These are phyloP conservation scores for Drosophila buzzatii DNA, from an alignment of 2,888 invertebrate genomes.

Conservation along the genomic window DNA sequence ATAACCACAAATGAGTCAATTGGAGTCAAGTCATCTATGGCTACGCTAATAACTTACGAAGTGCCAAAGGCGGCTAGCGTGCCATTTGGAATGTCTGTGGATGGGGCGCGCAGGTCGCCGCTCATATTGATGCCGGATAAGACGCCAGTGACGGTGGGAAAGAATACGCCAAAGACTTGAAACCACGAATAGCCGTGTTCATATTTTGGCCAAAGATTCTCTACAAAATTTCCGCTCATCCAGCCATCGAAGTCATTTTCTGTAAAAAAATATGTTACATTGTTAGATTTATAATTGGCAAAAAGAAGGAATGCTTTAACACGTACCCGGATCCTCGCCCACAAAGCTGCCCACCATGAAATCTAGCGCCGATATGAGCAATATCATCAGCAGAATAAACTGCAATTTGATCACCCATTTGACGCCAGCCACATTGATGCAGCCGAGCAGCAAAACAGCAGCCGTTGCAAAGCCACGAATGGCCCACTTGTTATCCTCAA, in stretches of 20 bases:
- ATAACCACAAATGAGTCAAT: not conserved
- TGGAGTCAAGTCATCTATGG: not conserved
- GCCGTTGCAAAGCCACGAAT: conserved; percentile 94
- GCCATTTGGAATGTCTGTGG: conserved; percentile 96
- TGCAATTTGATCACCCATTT: conserved; percentile 99
- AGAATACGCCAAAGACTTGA: conserved; percentile 98
- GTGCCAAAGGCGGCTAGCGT: conserved; percentile 96
- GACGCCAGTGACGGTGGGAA: conserved; percentile 98
- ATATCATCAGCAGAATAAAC: conserved; percentile 93
- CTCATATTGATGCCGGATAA: conserved; percentile 99
- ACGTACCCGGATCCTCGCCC: conserved; percentile 89
- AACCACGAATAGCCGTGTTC: conserved; percentile 95
- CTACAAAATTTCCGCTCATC: conserved; percentile 91
- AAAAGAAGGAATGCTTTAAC: not conserved
- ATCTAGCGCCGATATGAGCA: conserved; percentile 95
- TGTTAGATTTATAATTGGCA: not conserved
- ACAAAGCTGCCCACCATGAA: conserved; percentile 97
- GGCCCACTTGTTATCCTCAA: conserved; percentile 91
- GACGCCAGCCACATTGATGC: conserved; percentile 97
- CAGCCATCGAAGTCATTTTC: conserved; percentile 95
- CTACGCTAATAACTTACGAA: conserved; percentile 87
- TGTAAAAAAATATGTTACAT: conserved; percentile 81
- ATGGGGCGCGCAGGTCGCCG: conserved; percentile 96
- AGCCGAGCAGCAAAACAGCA: conserved; percentile 93
- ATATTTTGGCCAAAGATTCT: conserved; percentile 93